phyloP scores from a whole-genome alignment of 2,888 invertebrate genomes.

The Mechanitis messenoides region DNA sequence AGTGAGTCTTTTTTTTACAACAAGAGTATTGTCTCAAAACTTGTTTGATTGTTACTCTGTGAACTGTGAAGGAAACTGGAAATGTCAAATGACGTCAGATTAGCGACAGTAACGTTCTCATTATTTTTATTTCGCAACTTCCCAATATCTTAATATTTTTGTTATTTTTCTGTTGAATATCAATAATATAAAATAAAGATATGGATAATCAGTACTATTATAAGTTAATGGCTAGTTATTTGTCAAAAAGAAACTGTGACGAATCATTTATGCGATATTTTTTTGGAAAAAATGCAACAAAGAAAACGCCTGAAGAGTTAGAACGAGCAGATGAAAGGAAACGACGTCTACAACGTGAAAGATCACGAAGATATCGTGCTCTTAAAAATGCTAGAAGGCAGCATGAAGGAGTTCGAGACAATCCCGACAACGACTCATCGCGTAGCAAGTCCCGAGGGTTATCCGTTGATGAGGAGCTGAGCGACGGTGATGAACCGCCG shows the following conservation, averaged over 20 bases:
- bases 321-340: conserved; percentile 69
- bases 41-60: neutral
- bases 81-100: conserved; percentile 59
- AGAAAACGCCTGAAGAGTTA: conserved; percentile 66
- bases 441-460: conserved; percentile 48
- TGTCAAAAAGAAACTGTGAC: conserved; percentile 71
- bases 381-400: conserved; percentile 67
- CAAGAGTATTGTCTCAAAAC: neutral
- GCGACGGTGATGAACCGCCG: conserved; percentile 66
- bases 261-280: conserved; percentile 73
- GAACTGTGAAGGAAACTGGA: conserved; percentile 16
- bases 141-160: conserved; percentile 41
- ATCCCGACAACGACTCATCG: conserved; percentile 45
- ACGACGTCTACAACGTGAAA: conserved; percentile 62
- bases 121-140: conserved; percentile 73
- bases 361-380: conserved; percentile 66
- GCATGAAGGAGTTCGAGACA: conserved; percentile 53
- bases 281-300: conserved; percentile 65
- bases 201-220: conserved; percentile 74
- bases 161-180: conserved; percentile 29
- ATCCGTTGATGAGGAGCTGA: conserved; percentile 55
- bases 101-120: conserved; percentile 59
- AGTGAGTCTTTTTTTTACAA: too few relatives aligned
- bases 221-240: conserved; percentile 69
- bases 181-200: conserved; percentile 12